phyloP scores from a whole-genome alignment of 2,888 invertebrate genomes.

The Pecten maximus region DNA sequence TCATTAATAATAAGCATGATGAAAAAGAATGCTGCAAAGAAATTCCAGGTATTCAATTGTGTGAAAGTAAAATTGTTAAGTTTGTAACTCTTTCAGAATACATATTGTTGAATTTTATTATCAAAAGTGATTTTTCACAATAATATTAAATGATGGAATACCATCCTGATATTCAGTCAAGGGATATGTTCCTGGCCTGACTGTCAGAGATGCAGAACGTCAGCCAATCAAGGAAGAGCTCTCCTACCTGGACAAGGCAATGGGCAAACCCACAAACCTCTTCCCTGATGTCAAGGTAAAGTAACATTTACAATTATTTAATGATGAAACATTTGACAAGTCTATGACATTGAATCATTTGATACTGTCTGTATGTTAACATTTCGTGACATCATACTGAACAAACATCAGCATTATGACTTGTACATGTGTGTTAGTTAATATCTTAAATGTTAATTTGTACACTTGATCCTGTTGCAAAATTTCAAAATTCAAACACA shows the following conservation, averaged over 20 bases:
- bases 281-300: constrained; percentile 38
- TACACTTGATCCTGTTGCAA: too few relatives aligned
- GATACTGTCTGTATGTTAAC: too few relatives aligned
- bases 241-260: constrained; percentile 39
- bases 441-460: too few relatives aligned
- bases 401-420: too few relatives aligned
- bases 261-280: constrained; percentile 18
- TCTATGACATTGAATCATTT: too few relatives aligned
- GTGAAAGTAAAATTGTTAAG: neutral
- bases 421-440: too few relatives aligned
- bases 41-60: neutral
- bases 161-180: neutral
- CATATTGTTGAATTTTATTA: neutral
- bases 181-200: constrained; percentile 21
- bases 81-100: neutral
- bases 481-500: too few relatives aligned
- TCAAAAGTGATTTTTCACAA: neutral
- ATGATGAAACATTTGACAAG: too few relatives aligned
- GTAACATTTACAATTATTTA: too few relatives aligned
- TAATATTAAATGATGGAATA: neutral
- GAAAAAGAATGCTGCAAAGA: neutral
- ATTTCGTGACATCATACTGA: too few relatives aligned
- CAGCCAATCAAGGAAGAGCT: constrained; percentile 37
- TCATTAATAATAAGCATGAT: too few relatives aligned
- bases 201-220: neutral